Evolutionary conservation across 1,140 invertebrate species (phyloP), one percentile per base, ranked within the genome.

Genomic region (Halictus rubicundus): DNA sequence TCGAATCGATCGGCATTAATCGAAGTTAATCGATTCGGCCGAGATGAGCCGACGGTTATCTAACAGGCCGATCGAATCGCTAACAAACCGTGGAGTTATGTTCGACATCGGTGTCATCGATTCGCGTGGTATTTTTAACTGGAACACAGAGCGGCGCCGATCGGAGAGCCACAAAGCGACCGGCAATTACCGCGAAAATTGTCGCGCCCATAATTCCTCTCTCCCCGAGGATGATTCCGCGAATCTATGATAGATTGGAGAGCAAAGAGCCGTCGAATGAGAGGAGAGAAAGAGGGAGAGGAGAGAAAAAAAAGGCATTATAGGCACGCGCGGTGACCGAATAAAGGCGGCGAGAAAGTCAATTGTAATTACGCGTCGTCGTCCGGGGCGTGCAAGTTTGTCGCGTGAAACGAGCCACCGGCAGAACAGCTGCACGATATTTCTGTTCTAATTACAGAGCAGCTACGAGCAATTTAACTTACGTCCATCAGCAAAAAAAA

Each of bases 401-500:
- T 75, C 73, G 73, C 64, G 64, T 75, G 73, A 75, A 75, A 65
- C 39, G 65, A 66, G 63, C 63, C 61, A 52, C 60, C 49, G 21
- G 2, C 42, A 42, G 42, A 9, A 75, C 73, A 59, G 73, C 63
- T 68, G 73, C 64, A 59, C 73, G 73, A 75, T 75, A 66, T 75
- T 75, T 75, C 73, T 60, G 73, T 66, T 59, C 73, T 68, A 75
- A 75, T 75, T 75, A 68, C 73, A 52, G 52, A n/a, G 52, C 52
- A 46, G 46, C 63, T 59, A 27, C 7, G 52, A 27, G 52, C 37
- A 75, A 66, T 75, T 75, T 75, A 75, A 52, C 63, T 9, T 32
- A 65, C 49, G 60, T 57, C 25, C 25, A 61, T 61, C 60, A 16
- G 16, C 10, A 60, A 25, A 61, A 61, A 61, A 61, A 72, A 72